These are phyloP conservation scores for Thermophis baileyi DNA, from an alignment of 2,113 vertebrate species.

Conservation along the genomic window DNA sequence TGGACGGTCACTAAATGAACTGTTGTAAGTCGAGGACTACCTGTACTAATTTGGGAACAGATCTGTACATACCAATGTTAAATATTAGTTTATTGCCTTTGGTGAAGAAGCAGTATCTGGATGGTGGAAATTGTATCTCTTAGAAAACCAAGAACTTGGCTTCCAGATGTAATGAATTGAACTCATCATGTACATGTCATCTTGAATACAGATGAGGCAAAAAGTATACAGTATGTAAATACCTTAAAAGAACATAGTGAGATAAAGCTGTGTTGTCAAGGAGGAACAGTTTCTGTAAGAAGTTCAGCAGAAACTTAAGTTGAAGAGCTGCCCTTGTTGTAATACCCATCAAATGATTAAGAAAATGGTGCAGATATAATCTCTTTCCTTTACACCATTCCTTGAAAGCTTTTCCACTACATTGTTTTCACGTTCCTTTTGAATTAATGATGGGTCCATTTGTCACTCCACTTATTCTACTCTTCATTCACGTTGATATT, in stretches of 20 bases:
- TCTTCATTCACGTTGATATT: not conserved
- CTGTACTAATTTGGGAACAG: not conserved
- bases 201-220: not conserved
- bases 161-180: not conserved
- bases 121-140: not conserved
- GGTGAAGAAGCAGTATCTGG: not conserved
- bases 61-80: not conserved
- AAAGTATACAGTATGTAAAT: not conserved
- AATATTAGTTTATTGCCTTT: not conserved
- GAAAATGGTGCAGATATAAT: not conserved
- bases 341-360: not conserved
- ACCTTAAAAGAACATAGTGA: not conserved
- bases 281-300: not conserved
- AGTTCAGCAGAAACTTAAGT: not conserved
- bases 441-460: not conserved
- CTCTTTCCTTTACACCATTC: not conserved
- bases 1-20: too few species aligned
- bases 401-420: not conserved
- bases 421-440: not conserved
- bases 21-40: too few species aligned
- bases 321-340: not conserved
- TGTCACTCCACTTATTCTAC: not conserved
- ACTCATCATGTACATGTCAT: not conserved
- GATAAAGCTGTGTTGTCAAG: not conserved
- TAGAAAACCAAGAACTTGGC: not conserved